phyloP scores from a whole-genome alignment of 1,140 invertebrate genomes.

The Battus philenor region DNA sequence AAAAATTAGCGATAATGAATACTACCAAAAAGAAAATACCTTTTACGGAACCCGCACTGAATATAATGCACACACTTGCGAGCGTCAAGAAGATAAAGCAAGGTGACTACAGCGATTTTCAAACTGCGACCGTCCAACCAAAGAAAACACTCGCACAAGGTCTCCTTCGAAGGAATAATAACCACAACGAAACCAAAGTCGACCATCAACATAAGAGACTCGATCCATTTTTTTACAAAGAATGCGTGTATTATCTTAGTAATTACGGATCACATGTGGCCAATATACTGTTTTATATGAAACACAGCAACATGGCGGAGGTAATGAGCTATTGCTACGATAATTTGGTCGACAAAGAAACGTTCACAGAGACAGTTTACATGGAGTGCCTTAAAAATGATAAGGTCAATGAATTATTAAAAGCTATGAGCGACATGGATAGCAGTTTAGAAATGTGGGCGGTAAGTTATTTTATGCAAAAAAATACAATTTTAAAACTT shows the following conservation, averaged over 20 bases:
- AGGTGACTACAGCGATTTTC: constrained; percentile 74
- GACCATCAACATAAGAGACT: constrained; percentile 56
- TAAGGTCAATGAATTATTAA: constrained; percentile 77
- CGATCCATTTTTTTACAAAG: constrained; percentile 80
- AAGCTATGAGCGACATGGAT: constrained; percentile 79
- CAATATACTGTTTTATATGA: constrained; percentile 83
- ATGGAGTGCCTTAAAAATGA: constrained; percentile 80
- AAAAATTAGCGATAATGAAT: constrained; percentile 54
- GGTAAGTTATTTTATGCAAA: constrained; percentile 51
- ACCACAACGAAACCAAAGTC: constrained; percentile 46
- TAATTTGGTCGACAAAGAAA: constrained; percentile 79
- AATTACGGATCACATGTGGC: constrained; percentile 82
- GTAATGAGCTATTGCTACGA: constrained; percentile 80
- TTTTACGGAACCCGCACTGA: constrained; percentile 74
- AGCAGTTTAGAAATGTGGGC: constrained; percentile 80
- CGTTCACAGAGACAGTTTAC: constrained; percentile 83
- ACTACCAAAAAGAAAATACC: constrained; percentile 68
- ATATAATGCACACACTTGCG: constrained; percentile 77
- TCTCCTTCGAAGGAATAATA: constrained; percentile 47
- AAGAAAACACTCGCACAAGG: constrained; percentile 47
- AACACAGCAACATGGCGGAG: constrained; percentile 77
- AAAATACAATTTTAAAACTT: no score
- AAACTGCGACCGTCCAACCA: constrained; percentile 47
- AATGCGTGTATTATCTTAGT: constrained; percentile 83
- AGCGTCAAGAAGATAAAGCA: constrained; percentile 75